Evolutionary conservation across 2,113 vertebrate species (phyloP).

Genomic region (Ariopsis seemanni): DNA sequence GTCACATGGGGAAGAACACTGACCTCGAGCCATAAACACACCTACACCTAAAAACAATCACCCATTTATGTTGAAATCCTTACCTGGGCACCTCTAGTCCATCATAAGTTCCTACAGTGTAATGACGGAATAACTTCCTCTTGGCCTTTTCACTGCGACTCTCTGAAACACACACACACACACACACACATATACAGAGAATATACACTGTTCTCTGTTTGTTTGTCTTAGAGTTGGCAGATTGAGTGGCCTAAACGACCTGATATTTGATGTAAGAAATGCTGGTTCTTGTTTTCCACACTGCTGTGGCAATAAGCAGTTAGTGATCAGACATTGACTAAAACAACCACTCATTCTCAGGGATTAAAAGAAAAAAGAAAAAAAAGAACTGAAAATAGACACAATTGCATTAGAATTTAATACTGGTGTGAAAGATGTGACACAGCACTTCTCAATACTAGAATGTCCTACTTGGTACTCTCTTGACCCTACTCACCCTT

Average conservation of each 20-base stretch:
- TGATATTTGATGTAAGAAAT: neutral
- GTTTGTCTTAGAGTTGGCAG: neutral
- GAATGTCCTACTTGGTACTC: neutral
- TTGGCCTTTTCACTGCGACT: conserved; percentile 87
- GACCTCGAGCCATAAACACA: neutral
- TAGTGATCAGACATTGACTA: neutral
- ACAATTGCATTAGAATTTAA: no score
- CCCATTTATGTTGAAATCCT: conserved; percentile 19
- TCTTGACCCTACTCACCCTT: neutral
- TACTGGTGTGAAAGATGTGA: neutral
- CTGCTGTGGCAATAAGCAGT: neutral
- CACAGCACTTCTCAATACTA: neutral
- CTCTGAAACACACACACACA: conserved; percentile 72
- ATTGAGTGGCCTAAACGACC: neutral
- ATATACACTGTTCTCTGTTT: neutral
- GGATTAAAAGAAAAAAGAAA: no score
- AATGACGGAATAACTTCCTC: conserved; percentile 89
- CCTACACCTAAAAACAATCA: neutral
- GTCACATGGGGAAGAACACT: neutral
- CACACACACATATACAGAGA: conserved; percentile 53
- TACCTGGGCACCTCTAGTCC: conserved; percentile 89
- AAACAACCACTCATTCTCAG: no score
- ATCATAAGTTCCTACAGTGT: conserved; percentile 91
- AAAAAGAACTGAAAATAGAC: no score
- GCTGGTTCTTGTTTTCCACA: neutral